Evolutionary conservation across 1,140 invertebrate species (phyloP).

Genomic region (Adelges cooleyi): DNA sequence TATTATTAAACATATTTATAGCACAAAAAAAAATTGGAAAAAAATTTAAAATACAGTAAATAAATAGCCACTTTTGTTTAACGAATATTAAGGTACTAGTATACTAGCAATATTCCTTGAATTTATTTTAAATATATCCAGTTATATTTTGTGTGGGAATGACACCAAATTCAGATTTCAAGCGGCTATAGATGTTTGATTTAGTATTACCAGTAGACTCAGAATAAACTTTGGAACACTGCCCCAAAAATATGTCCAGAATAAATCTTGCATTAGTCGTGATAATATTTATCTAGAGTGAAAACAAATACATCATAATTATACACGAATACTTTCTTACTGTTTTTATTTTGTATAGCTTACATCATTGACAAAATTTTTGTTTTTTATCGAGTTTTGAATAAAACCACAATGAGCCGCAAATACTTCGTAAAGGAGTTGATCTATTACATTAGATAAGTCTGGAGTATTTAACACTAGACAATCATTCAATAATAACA

Average conservation of each 20-base stretch:
- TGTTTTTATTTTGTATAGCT: slow-evolving; percentile 15
- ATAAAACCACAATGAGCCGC: slow-evolving; percentile 53
- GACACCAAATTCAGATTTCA: slow-evolving; percentile 21
- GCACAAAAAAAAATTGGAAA: too few species aligned
- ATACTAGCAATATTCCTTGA: too few species aligned
- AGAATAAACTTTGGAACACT: slow-evolving; percentile 13
- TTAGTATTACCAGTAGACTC: not conserved
- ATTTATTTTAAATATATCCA: slow-evolving; percentile 10
- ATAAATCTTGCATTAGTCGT: slow-evolving; percentile 24
- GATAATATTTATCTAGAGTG: slow-evolving; percentile 11
- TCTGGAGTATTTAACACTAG: slow-evolving; percentile 53
- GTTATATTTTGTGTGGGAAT: slow-evolving; percentile 26
- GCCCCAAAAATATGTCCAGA: slow-evolving; percentile 3
- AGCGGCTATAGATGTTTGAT: not conserved
- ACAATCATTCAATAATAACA: slow-evolving; percentile 55
- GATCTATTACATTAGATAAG: slow-evolving; percentile 49
- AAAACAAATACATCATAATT: not conserved
- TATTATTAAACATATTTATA: too few species aligned
- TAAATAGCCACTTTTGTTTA: too few species aligned
- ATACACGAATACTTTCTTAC: too few species aligned
- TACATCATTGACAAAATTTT: slow-evolving; percentile 49
- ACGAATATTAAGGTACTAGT: too few species aligned
- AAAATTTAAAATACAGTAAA: too few species aligned
- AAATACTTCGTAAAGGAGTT: slow-evolving; percentile 52
- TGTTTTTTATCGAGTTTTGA: slow-evolving; percentile 45